These are phyloP conservation scores for Loriculus beryllinus DNA, from an alignment of 2,797 vertebrate genomes.

Conservation along the genomic window DNA sequence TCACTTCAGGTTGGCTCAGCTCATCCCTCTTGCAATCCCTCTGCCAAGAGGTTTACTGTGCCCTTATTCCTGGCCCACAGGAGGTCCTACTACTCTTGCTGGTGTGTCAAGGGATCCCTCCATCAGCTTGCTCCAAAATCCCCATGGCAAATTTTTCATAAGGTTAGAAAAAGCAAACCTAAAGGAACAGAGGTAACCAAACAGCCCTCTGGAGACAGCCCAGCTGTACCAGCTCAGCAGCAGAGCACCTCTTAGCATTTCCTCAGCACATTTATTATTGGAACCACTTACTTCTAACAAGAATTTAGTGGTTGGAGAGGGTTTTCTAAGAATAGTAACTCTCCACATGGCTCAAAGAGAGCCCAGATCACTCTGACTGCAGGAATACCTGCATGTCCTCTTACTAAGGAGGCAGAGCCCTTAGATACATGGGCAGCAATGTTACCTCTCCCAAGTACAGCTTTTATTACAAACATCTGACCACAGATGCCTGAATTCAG, in stretches of 20 bases:
- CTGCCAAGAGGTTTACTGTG: background rate
- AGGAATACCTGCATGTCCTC: background rate
- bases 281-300: background rate
- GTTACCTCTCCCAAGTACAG: background rate
- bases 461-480: background rate
- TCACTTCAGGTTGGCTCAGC: background rate
- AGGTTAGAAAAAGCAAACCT: background rate
- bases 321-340: background rate
- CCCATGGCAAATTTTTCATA: fast-evolving
- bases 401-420: background rate
- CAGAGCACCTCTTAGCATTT: background rate
- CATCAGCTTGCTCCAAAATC: background rate
- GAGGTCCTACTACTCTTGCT: background rate
- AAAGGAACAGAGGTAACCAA: background rate
- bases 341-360: background rate
- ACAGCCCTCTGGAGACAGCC: background rate
- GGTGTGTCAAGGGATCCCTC: background rate
- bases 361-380: background rate
- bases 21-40: background rate
- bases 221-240: background rate
- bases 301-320: background rate
- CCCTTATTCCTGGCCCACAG: background rate
- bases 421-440: background rate
- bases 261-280: background rate
- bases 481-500: background rate